Percentiles rank a stretch among this genome's conserved stretches.
These are phyloP conservation scores for Cyphomyrus discorhynchus DNA, from an alignment of 2,113 vertebrate species.

Conservation along the genomic window DNA sequence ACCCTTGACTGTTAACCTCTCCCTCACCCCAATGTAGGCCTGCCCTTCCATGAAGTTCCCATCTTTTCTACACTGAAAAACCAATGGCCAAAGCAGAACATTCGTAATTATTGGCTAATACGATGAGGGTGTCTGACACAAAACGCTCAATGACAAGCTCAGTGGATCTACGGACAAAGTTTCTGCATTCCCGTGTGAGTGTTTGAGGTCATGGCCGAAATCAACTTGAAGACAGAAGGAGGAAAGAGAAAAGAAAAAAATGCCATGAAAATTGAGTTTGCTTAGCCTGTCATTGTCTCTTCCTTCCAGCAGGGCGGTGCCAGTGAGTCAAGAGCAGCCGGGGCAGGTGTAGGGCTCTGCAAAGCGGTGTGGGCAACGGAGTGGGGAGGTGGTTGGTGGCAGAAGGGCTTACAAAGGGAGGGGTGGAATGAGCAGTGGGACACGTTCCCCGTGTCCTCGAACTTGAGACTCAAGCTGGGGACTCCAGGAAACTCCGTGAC, in stretches of 20 bases:
- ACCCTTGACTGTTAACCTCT: not conserved
- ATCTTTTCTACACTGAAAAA: not conserved
- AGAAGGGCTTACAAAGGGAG: conserved; percentile 8
- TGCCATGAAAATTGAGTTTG: conserved; percentile 47
- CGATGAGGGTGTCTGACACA: not conserved
- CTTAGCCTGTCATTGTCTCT: conserved; percentile 67
- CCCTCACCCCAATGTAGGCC: not conserved
- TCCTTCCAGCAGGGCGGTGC: conserved; percentile 60
- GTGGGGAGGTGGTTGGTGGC: not conserved
- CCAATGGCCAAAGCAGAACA: not conserved
- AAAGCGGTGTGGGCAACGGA: conserved; percentile 39
- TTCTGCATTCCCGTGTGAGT: conserved; percentile 21
- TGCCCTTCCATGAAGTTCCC: not conserved
- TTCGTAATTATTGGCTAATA: not conserved
- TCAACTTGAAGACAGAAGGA: conserved; percentile 31
- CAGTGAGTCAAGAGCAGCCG: conserved; percentile 61
- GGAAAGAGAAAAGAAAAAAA: conserved; percentile 26
- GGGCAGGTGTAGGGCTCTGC: conserved; percentile 52
- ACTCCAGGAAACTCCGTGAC: not conserved
- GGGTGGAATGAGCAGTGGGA: conserved; percentile 16
- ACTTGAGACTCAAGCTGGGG: not conserved
- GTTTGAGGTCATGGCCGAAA: conserved; percentile 51
- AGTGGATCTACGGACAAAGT: not conserved
- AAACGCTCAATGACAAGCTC: not conserved
- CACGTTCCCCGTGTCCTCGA: not conserved